Conservation (phyloP, 2,797 vertebrate species). For the Ceyx erithaca region DNA sequence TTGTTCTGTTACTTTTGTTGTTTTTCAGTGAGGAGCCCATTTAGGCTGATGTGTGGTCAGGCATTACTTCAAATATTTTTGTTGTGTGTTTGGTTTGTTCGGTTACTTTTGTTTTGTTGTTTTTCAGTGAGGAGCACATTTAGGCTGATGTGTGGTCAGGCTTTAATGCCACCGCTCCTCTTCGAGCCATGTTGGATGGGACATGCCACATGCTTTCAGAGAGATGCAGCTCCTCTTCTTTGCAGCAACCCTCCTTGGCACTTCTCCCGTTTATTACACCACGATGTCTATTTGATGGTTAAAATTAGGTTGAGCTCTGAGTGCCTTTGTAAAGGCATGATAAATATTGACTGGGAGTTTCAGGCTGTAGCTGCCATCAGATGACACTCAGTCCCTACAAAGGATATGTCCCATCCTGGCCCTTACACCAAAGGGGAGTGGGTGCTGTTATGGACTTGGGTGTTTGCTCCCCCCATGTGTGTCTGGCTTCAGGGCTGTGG, state of each 20-base stretch:
- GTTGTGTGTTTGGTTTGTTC: too few species aligned
- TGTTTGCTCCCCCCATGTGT: fast-evolving
- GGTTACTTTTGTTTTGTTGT: not conserved
- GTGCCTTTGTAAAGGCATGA: slow-evolving; percentile 48
- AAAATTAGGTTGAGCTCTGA: slow-evolving; percentile 42
- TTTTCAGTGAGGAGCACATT: not conserved
- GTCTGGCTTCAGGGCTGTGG: not conserved
- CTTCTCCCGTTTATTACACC: slow-evolving; percentile 15
- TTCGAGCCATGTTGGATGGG: not conserved
- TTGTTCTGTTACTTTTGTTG: not conserved
- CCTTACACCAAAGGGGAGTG: not conserved
- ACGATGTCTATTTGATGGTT: slow-evolving; percentile 21
- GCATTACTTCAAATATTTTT: not conserved
- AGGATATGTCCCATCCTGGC: fast-evolving
- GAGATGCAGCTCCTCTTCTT: not conserved
- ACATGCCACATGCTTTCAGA: not conserved
- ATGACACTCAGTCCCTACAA: not conserved
- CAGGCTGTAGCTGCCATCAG: not conserved
- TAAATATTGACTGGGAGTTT: slow-evolving; percentile 26
- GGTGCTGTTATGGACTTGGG: not conserved
- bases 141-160: not conserved
- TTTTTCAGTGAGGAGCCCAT: not conserved
- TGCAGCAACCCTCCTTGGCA: slow-evolving; percentile 14
- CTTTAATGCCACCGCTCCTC: not conserved
- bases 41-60: too few species aligned